Evolutionary conservation across 1,140 invertebrate species (phyloP).

Genomic region (Heterodera carotae): DNA sequence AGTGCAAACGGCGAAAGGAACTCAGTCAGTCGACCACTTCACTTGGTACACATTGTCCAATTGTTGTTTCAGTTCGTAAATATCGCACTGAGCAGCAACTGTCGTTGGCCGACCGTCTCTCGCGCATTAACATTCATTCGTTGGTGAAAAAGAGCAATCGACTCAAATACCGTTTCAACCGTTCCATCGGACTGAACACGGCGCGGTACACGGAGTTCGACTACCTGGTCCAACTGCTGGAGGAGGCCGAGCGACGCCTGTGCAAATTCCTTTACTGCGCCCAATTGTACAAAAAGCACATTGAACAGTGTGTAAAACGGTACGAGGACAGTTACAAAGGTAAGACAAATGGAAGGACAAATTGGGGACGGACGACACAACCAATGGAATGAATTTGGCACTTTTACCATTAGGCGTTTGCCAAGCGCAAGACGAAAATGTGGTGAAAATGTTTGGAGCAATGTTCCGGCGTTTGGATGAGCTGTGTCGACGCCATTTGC

Average conservation of each 20-base stretch:
- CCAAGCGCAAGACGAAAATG: conserved; percentile 29
- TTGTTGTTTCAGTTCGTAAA: conserved; percentile 45
- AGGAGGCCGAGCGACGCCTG: conserved; percentile 48
- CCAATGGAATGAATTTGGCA: background rate
- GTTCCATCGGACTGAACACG: conserved; percentile 46
- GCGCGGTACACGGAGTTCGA: conserved; percentile 48
- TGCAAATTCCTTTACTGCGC: conserved; percentile 56
- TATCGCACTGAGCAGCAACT: conserved; percentile 39
- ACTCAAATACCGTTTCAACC: conserved; percentile 50
- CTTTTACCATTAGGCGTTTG: conserved; percentile 24
- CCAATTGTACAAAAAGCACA: conserved; percentile 45
- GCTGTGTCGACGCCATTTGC: conserved; percentile 23
- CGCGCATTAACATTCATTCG: conserved; percentile 51
- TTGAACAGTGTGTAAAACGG: conserved; percentile 43
- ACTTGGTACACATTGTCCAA: background rate
- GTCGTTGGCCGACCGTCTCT: conserved; percentile 39
- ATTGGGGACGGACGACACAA: no score
- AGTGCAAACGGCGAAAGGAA: conserved; percentile 59
- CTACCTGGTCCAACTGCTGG: conserved; percentile 40
- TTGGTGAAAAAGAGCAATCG: conserved; percentile 54
- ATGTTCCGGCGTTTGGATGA: conserved; percentile 31
- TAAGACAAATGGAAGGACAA: background rate
- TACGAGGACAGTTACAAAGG: conserved; percentile 41
- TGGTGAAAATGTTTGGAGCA: conserved; percentile 26
- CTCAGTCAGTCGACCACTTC: conserved; percentile 36